phyloP scores from a whole-genome alignment of 2,888 invertebrate genomes.

The Philopedon plagiatum region DNA sequence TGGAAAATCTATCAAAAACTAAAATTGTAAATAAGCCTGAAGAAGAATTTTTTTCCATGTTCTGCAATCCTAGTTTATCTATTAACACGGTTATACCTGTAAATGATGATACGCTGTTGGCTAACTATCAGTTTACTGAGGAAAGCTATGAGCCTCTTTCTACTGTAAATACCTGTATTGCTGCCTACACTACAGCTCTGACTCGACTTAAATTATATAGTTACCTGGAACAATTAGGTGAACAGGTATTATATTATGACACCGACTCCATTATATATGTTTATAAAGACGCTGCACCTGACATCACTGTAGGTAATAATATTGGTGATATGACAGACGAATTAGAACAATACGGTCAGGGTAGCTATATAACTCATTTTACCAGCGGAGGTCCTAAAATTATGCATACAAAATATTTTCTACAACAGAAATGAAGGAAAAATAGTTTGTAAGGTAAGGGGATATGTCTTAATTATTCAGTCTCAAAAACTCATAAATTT shows the following conservation, averaged over 20 bases:
- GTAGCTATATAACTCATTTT: constrained; percentile 59
- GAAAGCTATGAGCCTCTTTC: not conserved
- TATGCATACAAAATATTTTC: constrained; percentile 57
- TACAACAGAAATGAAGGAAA: not conserved
- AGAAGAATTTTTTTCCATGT: not conserved
- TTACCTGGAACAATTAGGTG: constrained; percentile 21
- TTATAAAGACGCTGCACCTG: constrained; percentile 44
- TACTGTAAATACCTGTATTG: not conserved
- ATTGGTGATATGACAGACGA: constrained; percentile 64
- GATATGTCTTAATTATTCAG: constrained; percentile 30
- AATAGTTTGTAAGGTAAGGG: constrained; percentile 37
- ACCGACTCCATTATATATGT: constrained; percentile 17
- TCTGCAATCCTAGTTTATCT: not conserved
- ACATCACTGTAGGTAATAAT: constrained; percentile 59
- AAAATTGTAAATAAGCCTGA: not conserved
- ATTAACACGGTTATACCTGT: constrained; percentile 27
- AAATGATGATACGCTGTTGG: constrained; percentile 48
- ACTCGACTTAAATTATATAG: not conserved
- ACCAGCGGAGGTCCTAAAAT: constrained; percentile 63
- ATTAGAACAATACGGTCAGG: constrained; percentile 58
- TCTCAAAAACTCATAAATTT: constrained; percentile 30
- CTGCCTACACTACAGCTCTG: constrained; percentile 32
- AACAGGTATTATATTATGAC: constrained; percentile 25
- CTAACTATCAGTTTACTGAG: constrained; percentile 25
- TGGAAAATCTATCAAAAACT: not conserved